Percentiles rank a stretch among this genome's conserved stretches.
These are phyloP conservation scores for Dendroctonus valens DNA, from an alignment of 1,140 invertebrate species.

Conservation along the genomic window DNA sequence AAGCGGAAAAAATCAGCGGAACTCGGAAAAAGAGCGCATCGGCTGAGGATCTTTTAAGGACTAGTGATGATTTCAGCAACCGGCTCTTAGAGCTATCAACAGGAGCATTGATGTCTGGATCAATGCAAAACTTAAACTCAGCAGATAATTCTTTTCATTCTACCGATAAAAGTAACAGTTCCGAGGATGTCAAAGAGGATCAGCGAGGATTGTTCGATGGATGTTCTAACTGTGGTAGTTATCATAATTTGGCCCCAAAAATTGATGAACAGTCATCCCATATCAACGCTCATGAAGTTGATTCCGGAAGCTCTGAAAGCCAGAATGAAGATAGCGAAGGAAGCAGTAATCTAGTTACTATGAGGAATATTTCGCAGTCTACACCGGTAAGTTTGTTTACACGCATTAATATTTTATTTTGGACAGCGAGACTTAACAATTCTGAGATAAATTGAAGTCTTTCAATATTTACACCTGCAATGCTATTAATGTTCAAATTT, in stretches of 20 bases:
- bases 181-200: no score
- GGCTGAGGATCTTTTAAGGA: constrained; percentile 15
- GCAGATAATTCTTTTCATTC: no score
- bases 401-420: no score
- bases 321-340: background rate
- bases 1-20: constrained; percentile 3
- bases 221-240: no score
- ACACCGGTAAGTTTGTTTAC: constrained; percentile 20
- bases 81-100: background rate
- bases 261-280: no score
- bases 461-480: no score
- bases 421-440: no score
- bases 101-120: constrained; percentile 1
- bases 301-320: background rate
- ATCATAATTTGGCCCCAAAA: no score
- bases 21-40: constrained; percentile 20
- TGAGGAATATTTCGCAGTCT: constrained; percentile 15
- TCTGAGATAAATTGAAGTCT: no score
- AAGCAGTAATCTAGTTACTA: constrained; percentile 5
- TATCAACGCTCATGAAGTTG: background rate
- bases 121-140: background rate
- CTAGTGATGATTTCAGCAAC: constrained; percentile 2
- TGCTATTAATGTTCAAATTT: no score
- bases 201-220: no score
- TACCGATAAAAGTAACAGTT: no score